These are phyloP conservation scores for Tyria jacobaeae DNA, from an alignment of 2,888 invertebrate species.

Conservation along the genomic window DNA sequence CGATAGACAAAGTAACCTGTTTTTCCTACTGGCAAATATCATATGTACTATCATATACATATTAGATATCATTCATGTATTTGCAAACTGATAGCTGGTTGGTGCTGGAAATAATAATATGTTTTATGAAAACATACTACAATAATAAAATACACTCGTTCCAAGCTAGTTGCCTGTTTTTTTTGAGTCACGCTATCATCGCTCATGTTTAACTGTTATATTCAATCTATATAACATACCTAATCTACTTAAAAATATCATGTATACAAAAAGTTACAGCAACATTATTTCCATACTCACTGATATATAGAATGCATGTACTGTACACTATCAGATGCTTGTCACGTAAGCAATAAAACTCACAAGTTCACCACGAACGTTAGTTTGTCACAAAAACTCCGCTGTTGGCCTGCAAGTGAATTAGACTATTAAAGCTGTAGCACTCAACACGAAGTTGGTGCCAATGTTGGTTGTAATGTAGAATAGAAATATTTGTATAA, in stretches of 20 bases:
- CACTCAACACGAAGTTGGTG: slow-evolving; percentile 39
- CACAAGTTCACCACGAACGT: slow-evolving; percentile 66
- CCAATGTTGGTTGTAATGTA: slow-evolving; percentile 35
- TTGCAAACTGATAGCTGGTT: neutral
- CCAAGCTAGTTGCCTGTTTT: no score
- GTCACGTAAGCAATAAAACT: slow-evolving; percentile 78
- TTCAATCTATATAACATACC: neutral
- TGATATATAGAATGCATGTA: slow-evolving; percentile 45
- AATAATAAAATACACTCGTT: no score
- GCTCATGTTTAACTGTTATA: neutral
- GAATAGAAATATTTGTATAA: neutral
- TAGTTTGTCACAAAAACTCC: slow-evolving; percentile 71
- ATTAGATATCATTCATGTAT: neutral
- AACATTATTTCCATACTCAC: slow-evolving; percentile 37
- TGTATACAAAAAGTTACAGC: slow-evolving; percentile 20
- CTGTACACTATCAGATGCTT: slow-evolving; percentile 53
- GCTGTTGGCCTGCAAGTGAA: slow-evolving; percentile 68
- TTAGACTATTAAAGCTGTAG: slow-evolving; percentile 63
- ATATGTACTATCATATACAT: neutral
- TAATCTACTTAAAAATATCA: neutral
- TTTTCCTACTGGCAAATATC: slow-evolving; percentile 11
- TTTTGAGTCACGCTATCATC: no score
- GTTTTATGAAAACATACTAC: no score
- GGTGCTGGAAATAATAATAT: neutral
- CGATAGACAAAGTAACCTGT: slow-evolving; percentile 16